Conservation (phyloP, 1,140 invertebrate genomes). For the Drosophila gunungcola region DNA sequence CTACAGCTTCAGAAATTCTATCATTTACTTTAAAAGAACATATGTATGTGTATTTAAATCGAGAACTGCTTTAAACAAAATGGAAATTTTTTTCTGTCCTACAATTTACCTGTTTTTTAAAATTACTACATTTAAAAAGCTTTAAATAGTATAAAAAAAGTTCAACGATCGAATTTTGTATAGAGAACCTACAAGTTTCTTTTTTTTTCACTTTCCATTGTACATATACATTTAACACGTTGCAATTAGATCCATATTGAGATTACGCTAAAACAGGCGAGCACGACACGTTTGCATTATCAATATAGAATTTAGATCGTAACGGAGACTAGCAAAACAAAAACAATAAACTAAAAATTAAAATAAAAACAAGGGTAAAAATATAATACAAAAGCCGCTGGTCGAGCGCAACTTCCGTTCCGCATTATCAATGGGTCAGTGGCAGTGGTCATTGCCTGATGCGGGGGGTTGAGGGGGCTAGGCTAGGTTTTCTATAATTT, state of each 20-base stretch:
- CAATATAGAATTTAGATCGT: slow-evolving; percentile 9
- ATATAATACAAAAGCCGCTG: slow-evolving; percentile 1
- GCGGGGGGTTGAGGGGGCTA: neutral
- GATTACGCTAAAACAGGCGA: neutral
- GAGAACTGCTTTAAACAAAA: too few species aligned
- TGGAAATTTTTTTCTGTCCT: too few species aligned
- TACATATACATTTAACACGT: neutral
- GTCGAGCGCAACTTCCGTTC: slow-evolving; percentile 58
- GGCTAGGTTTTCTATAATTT: slow-evolving; percentile 27
- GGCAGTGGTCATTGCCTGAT: slow-evolving; percentile 55
- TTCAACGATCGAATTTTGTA: neutral
- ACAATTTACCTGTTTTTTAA: too few species aligned
- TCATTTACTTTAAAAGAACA: neutral
- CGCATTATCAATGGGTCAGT: slow-evolving; percentile 75
- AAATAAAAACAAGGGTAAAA: slow-evolving; percentile 30
- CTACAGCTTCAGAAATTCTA: neutral
- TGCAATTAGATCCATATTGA: neutral
- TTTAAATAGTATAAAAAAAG: too few species aligned
- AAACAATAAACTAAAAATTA: slow-evolving; percentile 26
- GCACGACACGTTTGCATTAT: slow-evolving; percentile 34
- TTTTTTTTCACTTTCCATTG: neutral
- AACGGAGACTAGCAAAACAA: slow-evolving; percentile 36
- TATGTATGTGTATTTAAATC: too few species aligned
- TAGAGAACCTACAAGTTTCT: neutral
- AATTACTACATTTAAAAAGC: too few species aligned